These are phyloP conservation scores for Phataginus tricuspis DNA, from an alignment of 2,797 vertebrate genomes.

Conservation along the genomic window DNA sequence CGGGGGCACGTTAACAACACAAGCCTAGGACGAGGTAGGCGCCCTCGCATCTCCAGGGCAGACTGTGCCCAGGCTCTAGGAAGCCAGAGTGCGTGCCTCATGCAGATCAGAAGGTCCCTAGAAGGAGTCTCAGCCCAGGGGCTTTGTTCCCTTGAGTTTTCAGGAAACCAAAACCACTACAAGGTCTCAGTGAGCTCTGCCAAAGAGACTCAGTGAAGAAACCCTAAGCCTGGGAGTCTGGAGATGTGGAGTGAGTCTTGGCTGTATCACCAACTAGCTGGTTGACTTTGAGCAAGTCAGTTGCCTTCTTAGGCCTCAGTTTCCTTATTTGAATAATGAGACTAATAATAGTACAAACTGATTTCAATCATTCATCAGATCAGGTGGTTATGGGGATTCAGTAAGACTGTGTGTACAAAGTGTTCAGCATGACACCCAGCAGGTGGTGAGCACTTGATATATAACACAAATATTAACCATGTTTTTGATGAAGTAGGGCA, in stretches of 20 bases:
- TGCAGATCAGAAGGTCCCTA: not conserved
- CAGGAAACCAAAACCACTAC: conserved; percentile 9
- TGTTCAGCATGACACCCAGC: not conserved
- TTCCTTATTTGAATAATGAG: conserved; percentile 42
- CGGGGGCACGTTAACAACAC: not conserved
- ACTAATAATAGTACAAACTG: not conserved
- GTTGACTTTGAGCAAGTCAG: not conserved
- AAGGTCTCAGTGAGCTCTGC: not conserved
- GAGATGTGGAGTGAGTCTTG: not conserved
- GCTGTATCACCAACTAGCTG: not conserved
- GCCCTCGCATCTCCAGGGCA: not conserved
- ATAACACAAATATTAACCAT: not conserved
- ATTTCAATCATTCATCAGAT: not conserved
- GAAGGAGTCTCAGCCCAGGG: not conserved
- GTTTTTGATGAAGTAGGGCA: not conserved
- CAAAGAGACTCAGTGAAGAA: not conserved
- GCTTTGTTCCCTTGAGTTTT: conserved; percentile 7
- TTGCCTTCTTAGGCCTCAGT: not conserved
- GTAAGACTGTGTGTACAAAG: not conserved
- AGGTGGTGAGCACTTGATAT: not conserved
- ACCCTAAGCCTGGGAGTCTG: not conserved
- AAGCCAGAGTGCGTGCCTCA: not conserved
- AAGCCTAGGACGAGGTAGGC: not conserved
- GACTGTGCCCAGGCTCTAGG: not conserved
- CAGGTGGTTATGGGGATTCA: not conserved